Evolutionary conservation across 1,140 invertebrate genomes (phyloP).

Genomic region (Drosophila tristis): DNA sequence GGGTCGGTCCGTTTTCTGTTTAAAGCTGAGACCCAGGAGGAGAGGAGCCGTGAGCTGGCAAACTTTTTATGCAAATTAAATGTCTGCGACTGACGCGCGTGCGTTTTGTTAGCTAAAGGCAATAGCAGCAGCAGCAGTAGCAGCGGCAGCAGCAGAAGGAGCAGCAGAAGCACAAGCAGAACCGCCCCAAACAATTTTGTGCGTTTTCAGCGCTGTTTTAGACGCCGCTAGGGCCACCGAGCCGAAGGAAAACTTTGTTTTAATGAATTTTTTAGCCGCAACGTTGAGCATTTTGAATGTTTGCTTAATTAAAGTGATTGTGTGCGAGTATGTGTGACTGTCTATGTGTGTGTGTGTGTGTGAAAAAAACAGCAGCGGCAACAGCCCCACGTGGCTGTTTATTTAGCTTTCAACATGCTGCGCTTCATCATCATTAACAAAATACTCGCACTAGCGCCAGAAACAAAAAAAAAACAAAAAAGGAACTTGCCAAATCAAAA

Average conservation of each 20-base stretch:
- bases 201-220: constrained; percentile 41
- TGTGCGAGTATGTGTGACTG: constrained; percentile 12
- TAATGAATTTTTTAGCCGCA: constrained; percentile 78
- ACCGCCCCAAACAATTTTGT: constrained; percentile 23
- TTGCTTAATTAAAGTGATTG: constrained; percentile 73
- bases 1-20: neutral
- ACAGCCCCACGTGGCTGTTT: constrained; percentile 46
- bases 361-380: constrained; percentile 29
- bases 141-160: neutral
- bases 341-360: constrained; percentile 14
- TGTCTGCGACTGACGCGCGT: constrained; percentile 75
- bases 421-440: constrained; percentile 81
- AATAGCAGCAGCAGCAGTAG: constrained; percentile 8
- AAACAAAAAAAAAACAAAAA: constrained; percentile 6
- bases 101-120: constrained; percentile 75
- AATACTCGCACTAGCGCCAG: constrained; percentile 60
- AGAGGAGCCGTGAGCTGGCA: constrained; percentile 42
- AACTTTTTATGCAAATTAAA: constrained; percentile 82
- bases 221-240: constrained; percentile 12
- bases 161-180: constrained; percentile 13
- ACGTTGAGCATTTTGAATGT: constrained; percentile 64
- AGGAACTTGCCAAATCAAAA: constrained; percentile 66
- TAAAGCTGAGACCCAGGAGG: neutral
- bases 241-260: constrained; percentile 52
- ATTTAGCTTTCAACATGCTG: constrained; percentile 76